These are phyloP conservation scores for Meteorus colon DNA, from an alignment of 2,888 invertebrate genomes.

Conservation along the genomic window DNA sequence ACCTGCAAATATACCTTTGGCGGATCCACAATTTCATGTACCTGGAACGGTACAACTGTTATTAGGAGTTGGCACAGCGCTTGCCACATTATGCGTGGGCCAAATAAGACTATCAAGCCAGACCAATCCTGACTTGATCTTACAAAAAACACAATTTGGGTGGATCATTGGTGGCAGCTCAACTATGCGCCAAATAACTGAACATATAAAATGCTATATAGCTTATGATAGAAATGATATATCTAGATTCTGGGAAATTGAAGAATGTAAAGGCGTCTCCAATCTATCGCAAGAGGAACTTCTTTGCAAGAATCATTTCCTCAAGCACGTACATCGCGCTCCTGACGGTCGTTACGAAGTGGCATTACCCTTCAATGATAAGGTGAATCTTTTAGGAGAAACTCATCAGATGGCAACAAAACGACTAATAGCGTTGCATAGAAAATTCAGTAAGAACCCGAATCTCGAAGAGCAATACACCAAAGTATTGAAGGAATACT, in stretches of 20 bases:
- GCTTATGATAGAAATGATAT: neutral
- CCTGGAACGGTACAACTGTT: slow-evolving; percentile 40
- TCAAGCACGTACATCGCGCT: slow-evolving; percentile 27
- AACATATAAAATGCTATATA: neutral
- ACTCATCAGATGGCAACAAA: slow-evolving; percentile 38
- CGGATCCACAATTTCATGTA: slow-evolving; percentile 35
- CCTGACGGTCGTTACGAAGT: slow-evolving; percentile 42
- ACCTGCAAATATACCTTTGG: slow-evolving; percentile 17
- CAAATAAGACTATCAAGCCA: slow-evolving; percentile 34
- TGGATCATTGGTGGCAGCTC: slow-evolving; percentile 37
- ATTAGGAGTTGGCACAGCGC: slow-evolving; percentile 31
- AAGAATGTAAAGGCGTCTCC: slow-evolving; percentile 25
- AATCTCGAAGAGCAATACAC: slow-evolving; percentile 37
- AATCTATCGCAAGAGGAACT: slow-evolving; percentile 27
- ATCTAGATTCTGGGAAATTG: slow-evolving; percentile 38
- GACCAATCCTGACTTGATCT: neutral
- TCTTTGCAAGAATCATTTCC: slow-evolving; percentile 43
- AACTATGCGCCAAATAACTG: neutral
- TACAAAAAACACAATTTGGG: slow-evolving; percentile 30
- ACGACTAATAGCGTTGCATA: slow-evolving; percentile 31
- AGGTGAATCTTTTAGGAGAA: slow-evolving; percentile 31
- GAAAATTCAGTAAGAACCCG: slow-evolving; percentile 31
- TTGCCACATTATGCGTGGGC: slow-evolving; percentile 44
- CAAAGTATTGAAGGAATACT: slow-evolving; percentile 37
- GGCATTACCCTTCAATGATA: slow-evolving; percentile 43